A percentile compares a stretch with the other conserved stretches of the same genome.
These are phyloP conservation scores for Crotalus adamanteus DNA, from an alignment of 2,797 vertebrate species.

Conservation along the genomic window DNA sequence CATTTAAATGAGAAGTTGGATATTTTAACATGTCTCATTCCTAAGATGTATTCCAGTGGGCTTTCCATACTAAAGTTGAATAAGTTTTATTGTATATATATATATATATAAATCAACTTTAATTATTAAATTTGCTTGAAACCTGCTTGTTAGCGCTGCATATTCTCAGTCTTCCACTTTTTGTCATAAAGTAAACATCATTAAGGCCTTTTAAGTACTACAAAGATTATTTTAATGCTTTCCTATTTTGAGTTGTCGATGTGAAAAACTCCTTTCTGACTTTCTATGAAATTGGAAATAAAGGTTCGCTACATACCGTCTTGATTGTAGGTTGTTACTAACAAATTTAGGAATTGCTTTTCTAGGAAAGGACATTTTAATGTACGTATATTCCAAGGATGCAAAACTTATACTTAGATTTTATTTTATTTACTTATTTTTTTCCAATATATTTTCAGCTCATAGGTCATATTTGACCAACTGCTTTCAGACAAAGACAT, in stretches of 20 bases:
- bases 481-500: slow-evolving; percentile 74
- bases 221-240: neutral
- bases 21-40: slow-evolving; percentile 20
- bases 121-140: slow-evolving; percentile 9
- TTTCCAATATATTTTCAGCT: slow-evolving; percentile 67
- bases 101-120: neutral
- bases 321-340: slow-evolving; percentile 30
- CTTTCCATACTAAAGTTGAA: slow-evolving; percentile 32
- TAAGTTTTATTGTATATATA: slow-evolving; percentile 29
- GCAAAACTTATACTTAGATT: slow-evolving; percentile 58
- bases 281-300: neutral
- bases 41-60: slow-evolving; percentile 30
- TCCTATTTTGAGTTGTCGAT: neutral
- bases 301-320: slow-evolving; percentile 1
- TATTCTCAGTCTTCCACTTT: neutral
- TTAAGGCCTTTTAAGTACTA: slow-evolving; percentile 20
- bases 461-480: slow-evolving; percentile 76
- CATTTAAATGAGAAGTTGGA: slow-evolving; percentile 10
- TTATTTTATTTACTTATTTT: slow-evolving; percentile 68
- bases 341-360: slow-evolving; percentile 30
- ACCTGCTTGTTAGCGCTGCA: neutral
- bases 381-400: slow-evolving; percentile 13
- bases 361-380: slow-evolving; percentile 35
- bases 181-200: slow-evolving; percentile 21
- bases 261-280: neutral